These are phyloP conservation scores for Aphyosemion australe DNA, from an alignment of 2,113 vertebrate species.

Conservation along the genomic window DNA sequence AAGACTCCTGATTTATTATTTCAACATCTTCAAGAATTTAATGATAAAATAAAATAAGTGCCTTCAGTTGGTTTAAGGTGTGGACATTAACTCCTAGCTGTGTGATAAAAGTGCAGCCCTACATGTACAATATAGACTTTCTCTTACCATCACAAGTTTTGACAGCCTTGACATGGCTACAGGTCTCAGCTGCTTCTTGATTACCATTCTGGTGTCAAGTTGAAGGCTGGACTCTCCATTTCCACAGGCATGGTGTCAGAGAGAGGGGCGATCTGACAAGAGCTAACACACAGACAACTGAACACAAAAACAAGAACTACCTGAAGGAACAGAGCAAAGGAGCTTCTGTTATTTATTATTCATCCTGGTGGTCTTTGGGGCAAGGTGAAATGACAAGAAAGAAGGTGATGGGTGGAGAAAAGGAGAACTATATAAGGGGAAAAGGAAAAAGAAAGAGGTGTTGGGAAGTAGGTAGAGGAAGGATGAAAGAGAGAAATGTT, in stretches of 20 bases:
- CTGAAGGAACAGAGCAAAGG: constrained; percentile 11
- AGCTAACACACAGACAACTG: constrained; percentile 16
- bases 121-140: background rate
- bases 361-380: constrained; percentile 35
- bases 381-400: constrained; percentile 18
- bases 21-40: too few species aligned
- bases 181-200: constrained; percentile 35
- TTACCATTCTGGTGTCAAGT: constrained; percentile 40
- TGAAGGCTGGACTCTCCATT: constrained; percentile 26
- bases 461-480: background rate
- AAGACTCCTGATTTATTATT: too few species aligned
- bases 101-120: too few species aligned
- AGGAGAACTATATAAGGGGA: background rate
- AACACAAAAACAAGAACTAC: constrained; percentile 36
- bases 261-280: constrained; percentile 31
- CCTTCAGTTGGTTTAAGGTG: too few species aligned
- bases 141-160: constrained; percentile 5
- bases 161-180: constrained; percentile 24
- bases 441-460: background rate
- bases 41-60: too few species aligned
- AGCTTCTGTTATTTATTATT: constrained; percentile 51
- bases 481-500: too few species aligned
- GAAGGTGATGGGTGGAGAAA: constrained; percentile 11
- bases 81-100: too few species aligned
- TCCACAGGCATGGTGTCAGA: constrained; percentile 33